These are phyloP conservation scores for Drosophila takahashii DNA, from an alignment of 1,140 invertebrate species.

Conservation along the genomic window DNA sequence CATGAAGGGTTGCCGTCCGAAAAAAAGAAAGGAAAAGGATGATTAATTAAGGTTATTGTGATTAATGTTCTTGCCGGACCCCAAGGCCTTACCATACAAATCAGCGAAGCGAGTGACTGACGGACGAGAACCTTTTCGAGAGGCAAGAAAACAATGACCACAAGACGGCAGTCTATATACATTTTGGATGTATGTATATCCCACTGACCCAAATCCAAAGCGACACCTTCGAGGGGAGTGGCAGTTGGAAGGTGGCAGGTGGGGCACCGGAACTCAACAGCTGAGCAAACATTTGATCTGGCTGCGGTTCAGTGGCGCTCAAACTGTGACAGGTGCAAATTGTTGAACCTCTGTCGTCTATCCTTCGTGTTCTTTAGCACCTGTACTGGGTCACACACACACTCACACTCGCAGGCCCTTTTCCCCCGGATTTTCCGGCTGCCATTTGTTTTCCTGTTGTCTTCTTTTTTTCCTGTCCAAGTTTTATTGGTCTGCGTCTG, in stretches of 20 bases:
- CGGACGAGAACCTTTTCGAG: constrained; percentile 35
- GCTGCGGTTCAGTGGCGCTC: constrained; percentile 47
- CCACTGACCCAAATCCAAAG: constrained; percentile 56
- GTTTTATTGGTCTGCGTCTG: constrained; percentile 74
- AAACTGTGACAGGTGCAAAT: constrained; percentile 73
- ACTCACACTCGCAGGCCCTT: constrained; percentile 18
- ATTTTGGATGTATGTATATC: neutral
- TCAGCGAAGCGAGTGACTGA: constrained; percentile 29
- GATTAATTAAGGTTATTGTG: constrained; percentile 63
- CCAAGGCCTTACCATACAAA: constrained; percentile 31
- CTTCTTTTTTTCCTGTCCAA: constrained; percentile 30
- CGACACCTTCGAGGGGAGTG: constrained; percentile 34
- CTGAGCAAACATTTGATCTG: constrained; percentile 64
- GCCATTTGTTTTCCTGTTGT: constrained; percentile 40
- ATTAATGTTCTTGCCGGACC: constrained; percentile 49
- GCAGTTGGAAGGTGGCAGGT: neutral
- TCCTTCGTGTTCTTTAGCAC: constrained; percentile 40
- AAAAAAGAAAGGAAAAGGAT: constrained; percentile 30
- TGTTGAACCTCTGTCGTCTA: constrained; percentile 58
- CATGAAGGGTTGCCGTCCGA: constrained; percentile 13
- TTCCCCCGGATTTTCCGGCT: constrained; percentile 21
- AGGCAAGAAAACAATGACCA: constrained; percentile 44
- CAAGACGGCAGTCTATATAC: constrained; percentile 19
- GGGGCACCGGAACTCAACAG: constrained; percentile 29
- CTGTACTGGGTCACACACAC: constrained; percentile 44